A percentile compares a stretch with the other conserved stretches of the same genome.
Evolutionary conservation across 2,113 vertebrate species (phyloP).

Genomic region (Austrofundulus limnaeus): DNA sequence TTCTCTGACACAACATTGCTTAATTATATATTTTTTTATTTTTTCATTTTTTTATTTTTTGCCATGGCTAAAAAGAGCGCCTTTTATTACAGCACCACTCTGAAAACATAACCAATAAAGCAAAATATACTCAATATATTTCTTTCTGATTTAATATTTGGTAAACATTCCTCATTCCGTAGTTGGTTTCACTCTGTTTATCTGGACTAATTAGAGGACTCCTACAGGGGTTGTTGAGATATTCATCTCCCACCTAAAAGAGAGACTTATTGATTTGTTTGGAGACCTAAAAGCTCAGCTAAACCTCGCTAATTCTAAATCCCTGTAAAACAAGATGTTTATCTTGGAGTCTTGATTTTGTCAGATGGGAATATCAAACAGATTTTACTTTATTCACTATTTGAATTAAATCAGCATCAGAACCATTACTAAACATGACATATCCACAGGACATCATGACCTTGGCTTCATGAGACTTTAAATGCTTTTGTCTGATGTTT

Average conservation of each 20-base stretch:
- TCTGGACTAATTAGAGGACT: conserved; percentile 26
- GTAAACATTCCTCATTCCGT: not conserved
- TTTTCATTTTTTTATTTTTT: no score
- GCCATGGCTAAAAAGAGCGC: no score
- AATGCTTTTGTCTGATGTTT: not conserved
- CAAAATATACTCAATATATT: not conserved
- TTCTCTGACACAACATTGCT: no score
- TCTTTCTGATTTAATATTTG: conserved; percentile 1
- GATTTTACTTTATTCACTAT: conserved; percentile 15
- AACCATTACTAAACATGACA: conserved; percentile 24
- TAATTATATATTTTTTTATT: no score
- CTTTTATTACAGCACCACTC: no score
- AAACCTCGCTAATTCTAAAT: conserved; percentile 42
- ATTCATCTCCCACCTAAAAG: conserved; percentile 51
- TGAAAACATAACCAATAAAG: no score
- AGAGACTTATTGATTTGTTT: conserved; percentile 57
- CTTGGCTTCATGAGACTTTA: conserved; percentile 16
- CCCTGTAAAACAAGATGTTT: conserved; percentile 47
- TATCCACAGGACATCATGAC: conserved; percentile 1
- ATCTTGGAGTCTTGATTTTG: conserved; percentile 53
- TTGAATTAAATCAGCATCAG: not conserved
- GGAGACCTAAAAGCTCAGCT: conserved; percentile 51
- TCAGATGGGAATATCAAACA: conserved; percentile 38
- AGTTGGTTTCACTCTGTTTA: conserved; percentile 23
- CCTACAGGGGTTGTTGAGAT: conserved; percentile 30